phyloP scores from a whole-genome alignment of 2,797 vertebrate species.

The Dendrocincla fuliginosa region DNA sequence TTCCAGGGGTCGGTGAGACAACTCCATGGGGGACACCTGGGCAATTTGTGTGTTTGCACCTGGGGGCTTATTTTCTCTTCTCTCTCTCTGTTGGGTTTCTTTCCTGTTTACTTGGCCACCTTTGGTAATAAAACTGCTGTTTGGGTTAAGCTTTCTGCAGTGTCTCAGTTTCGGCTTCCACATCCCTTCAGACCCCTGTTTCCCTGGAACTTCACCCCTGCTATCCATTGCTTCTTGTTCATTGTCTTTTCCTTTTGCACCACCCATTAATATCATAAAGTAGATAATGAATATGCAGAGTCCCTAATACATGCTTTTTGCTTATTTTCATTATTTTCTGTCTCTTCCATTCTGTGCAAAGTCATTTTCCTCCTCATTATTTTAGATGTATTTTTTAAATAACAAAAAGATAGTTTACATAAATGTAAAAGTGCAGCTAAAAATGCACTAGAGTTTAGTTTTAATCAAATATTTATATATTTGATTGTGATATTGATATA shows the following conservation, averaged over 20 bases:
- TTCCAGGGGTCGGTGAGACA: too few species aligned
- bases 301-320: rapidly evolving
- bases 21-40: too few species aligned
- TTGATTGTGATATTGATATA: neutral
- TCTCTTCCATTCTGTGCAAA: neutral
- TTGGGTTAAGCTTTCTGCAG: too few species aligned
- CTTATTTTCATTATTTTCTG: neutral
- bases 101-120: too few species aligned
- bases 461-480: neutral
- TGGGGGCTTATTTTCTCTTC: too few species aligned
- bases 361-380: neutral
- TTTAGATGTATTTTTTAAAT: neutral
- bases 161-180: too few species aligned
- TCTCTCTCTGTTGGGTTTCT: too few species aligned
- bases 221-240: neutral
- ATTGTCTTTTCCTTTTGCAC: neutral
- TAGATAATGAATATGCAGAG: neutral
- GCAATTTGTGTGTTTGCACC: too few species aligned
- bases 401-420: neutral
- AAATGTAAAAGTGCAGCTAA: neutral
- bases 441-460: neutral
- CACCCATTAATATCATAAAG: neutral
- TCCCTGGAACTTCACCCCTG: neutral
- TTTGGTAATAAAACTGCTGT: too few species aligned
- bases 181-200: too few species aligned